phyloP scores from a whole-genome alignment of 30 jellyfish, hydroid and myxozoan species.

The Pelagia noctiluca region DNA sequence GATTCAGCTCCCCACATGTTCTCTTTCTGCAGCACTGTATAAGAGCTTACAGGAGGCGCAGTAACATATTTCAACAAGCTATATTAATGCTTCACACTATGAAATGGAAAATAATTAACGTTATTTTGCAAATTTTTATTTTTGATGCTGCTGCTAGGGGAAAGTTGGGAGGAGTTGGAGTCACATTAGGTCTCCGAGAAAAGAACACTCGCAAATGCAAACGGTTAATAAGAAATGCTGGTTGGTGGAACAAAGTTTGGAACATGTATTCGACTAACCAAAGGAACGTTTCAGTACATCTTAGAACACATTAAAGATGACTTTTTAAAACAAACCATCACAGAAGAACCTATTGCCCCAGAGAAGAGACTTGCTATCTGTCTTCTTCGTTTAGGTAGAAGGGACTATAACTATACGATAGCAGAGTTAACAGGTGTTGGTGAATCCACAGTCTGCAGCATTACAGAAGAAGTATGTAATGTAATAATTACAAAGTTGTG shows the following conservation, averaged over 20 bases:
- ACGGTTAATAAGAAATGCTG: conserved; percentile 48
- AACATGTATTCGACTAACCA: conserved; percentile 38
- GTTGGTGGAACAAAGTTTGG: conserved; percentile 59
- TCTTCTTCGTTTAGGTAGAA: conserved; percentile 20
- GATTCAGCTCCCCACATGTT: too few species aligned
- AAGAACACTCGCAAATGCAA: too few species aligned
- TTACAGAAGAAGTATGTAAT: conserved; percentile 34
- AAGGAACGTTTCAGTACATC: conserved; percentile 20
- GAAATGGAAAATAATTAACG: too few species aligned
- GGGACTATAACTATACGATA: conserved; percentile 36
- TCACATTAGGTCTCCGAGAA: too few species aligned
- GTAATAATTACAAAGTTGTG: conserved; percentile 18
- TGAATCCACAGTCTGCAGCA: conserved; percentile 30
- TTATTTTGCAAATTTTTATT: too few species aligned
- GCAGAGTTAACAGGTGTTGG: conserved; percentile 55
- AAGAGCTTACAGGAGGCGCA: too few species aligned
- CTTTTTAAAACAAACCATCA: conserved; percentile 19
- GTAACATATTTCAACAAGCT: too few species aligned
- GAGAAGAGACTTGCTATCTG: conserved; percentile 53
- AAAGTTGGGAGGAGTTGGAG: too few species aligned
- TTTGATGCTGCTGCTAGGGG: too few species aligned
- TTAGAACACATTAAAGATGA: conserved; percentile 36
- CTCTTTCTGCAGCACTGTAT: too few species aligned
- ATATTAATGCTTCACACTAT: too few species aligned
- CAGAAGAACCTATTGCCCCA: conserved; percentile 57